Percentiles rank a stretch among this genome's conserved stretches.
Conservation (phyloP, 2,113 vertebrate genomes). For the Halichoeres trimaculatus region DNA sequence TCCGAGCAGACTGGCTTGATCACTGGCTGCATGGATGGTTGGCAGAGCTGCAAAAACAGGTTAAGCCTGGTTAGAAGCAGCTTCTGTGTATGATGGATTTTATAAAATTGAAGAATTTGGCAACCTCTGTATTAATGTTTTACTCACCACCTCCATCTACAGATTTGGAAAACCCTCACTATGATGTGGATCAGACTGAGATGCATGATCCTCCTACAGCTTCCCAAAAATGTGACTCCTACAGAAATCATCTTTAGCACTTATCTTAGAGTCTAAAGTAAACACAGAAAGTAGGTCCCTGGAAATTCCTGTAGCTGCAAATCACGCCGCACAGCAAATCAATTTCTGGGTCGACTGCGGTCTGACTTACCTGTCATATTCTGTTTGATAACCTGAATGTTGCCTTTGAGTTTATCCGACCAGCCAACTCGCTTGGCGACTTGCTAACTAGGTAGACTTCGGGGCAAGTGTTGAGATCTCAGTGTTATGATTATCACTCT, state of each 20-base stretch:
- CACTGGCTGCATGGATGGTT: background rate
- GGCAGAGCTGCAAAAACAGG: conserved; percentile 7
- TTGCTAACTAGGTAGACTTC: conserved; percentile 3
- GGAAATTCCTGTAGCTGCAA: conserved; percentile 37
- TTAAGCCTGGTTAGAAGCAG: background rate
- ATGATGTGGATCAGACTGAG: background rate
- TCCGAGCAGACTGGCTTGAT: background rate
- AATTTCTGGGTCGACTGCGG: conserved; percentile 40
- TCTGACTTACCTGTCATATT: conserved; percentile 30
- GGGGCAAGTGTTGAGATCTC: conserved; percentile 3
- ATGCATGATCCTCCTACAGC: background rate
- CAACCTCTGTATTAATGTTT: background rate
- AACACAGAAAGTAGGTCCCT: conserved; percentile 40
- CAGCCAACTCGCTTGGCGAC: conserved; percentile 3
- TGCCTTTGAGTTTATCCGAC: conserved; percentile 22
- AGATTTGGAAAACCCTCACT: conserved; percentile 2
- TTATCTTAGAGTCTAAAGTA: conserved; percentile 16
- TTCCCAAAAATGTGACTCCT: background rate
- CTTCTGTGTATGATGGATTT: background rate
- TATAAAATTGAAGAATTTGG: background rate
- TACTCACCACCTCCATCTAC: background rate
- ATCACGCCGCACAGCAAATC: conserved; percentile 24
- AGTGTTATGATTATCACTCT: conserved; percentile 52
- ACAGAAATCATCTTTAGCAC: conserved; percentile 9
- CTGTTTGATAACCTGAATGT: conserved; percentile 17